These are phyloP conservation scores for Maniola hyperantus DNA, from an alignment of 2,888 invertebrate genomes.

Conservation along the genomic window DNA sequence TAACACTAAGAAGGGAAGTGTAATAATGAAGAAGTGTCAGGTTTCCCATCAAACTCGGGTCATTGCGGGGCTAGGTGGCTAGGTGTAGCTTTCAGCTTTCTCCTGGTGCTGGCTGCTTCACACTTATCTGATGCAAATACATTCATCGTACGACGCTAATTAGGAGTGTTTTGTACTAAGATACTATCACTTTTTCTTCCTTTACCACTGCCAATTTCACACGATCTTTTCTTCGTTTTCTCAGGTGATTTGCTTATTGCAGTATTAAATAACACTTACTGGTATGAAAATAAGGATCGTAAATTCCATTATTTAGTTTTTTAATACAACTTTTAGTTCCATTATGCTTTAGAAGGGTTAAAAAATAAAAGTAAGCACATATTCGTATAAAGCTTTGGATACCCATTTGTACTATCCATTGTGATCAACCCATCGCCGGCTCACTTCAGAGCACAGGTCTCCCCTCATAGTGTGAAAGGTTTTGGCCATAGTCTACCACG, in stretches of 20 bases:
- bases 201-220: constrained; percentile 19
- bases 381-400: neutral
- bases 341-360: neutral
- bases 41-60: constrained; percentile 37
- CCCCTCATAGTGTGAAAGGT: no score
- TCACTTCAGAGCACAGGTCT: no score
- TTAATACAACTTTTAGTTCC: neutral
- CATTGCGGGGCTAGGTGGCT: constrained; percentile 32
- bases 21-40: constrained; percentile 39
- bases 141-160: constrained; percentile 38
- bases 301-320: neutral
- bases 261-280: no score
- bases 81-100: constrained; percentile 42
- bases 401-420: no score
- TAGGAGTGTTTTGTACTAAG: constrained; percentile 29
- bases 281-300: neutral
- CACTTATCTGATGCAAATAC: constrained; percentile 44
- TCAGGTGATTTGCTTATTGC: neutral
- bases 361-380: neutral
- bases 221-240: constrained; percentile 18
- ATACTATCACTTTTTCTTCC: constrained; percentile 25
- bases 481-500: no score
- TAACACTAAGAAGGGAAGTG: constrained; percentile 17
- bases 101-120: constrained; percentile 29
- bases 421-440: no score